These are phyloP conservation scores for Bombyx mori DNA, from an alignment of 1,140 invertebrate species.

Conservation along the genomic window DNA sequence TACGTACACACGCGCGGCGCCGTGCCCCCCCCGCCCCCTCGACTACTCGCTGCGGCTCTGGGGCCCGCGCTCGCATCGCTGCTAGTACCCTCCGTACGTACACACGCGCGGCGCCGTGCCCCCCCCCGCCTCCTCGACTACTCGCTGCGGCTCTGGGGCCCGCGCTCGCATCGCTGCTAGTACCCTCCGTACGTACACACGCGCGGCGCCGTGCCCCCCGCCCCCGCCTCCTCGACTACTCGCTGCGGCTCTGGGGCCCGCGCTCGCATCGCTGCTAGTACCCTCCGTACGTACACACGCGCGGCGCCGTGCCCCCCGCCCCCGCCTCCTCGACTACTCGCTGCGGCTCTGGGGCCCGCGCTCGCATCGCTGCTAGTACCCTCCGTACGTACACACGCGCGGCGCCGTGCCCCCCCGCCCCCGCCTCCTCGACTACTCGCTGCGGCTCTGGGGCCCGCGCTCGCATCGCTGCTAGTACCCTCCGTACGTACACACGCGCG, in stretches of 20 bases:
- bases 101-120: no score
- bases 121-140: slow-evolving; percentile 75
- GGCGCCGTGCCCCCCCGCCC: not conserved
- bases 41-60: slow-evolving; percentile 96
- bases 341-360: slow-evolving; percentile 94
- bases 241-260: not conserved
- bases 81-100: slow-evolving; percentile 11
- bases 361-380: slow-evolving; percentile 20
- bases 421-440: slow-evolving; percentile 81
- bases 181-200: slow-evolving; percentile 1
- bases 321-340: slow-evolving; percentile 95
- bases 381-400: no score
- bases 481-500: not conserved
- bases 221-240: slow-evolving; percentile 74
- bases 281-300: not conserved
- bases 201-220: not conserved
- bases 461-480: slow-evolving; percentile 20
- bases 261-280: not conserved
- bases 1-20: no score
- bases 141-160: slow-evolving; percentile 95
- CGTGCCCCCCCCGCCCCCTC: slow-evolving; percentile 18
- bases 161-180: slow-evolving; percentile 49
- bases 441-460: slow-evolving; percentile 93
- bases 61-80: slow-evolving; percentile 76
- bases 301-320: not conserved